Conservation (phyloP, 2,888 invertebrate species). For the Drosophila niveifrons region DNA sequence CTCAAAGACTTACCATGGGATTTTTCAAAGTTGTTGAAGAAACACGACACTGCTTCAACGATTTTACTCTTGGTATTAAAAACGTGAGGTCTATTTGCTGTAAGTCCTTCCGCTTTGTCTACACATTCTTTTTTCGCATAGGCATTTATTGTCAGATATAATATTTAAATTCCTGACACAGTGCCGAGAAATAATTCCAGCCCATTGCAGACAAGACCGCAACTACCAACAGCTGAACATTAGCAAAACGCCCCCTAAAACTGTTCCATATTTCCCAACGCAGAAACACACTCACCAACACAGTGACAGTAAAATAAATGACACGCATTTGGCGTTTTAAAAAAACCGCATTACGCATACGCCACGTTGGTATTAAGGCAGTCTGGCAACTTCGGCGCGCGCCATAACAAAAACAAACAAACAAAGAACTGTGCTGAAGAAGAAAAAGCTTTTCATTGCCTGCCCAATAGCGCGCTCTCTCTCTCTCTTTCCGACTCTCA, state of each 20-base stretch:
- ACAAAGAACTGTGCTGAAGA: constrained; percentile 44
- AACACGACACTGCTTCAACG: constrained; percentile 6
- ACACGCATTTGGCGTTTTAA: constrained; percentile 45
- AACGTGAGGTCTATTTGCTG: neutral
- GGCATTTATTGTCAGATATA: constrained; percentile 5
- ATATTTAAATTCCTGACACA: constrained; percentile 50
- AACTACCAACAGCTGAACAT: constrained; percentile 41
- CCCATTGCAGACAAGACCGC: constrained; percentile 32
- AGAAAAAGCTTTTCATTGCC: constrained; percentile 68
- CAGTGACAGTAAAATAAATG: neutral
- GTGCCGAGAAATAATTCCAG: constrained; percentile 26
- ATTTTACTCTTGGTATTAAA: constrained; percentile 5
- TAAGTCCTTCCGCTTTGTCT: neutral
- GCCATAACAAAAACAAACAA: constrained; percentile 60
- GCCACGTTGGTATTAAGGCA: constrained; percentile 63
- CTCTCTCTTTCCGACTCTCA: constrained; percentile 10
- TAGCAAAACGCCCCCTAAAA: constrained; percentile 23
- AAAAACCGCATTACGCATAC: constrained; percentile 68
- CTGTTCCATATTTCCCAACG: neutral
- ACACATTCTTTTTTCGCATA: neutral
- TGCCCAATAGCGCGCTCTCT: constrained; percentile 53
- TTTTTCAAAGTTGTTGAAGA: constrained; percentile 22
- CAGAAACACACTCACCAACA: constrained; percentile 2
- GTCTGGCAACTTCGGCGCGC: constrained; percentile 65
- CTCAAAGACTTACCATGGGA: neutral